Base-by-base conservation (phyloP, 2,888 invertebrate species). In the Lumbricus terrestris region DNA sequence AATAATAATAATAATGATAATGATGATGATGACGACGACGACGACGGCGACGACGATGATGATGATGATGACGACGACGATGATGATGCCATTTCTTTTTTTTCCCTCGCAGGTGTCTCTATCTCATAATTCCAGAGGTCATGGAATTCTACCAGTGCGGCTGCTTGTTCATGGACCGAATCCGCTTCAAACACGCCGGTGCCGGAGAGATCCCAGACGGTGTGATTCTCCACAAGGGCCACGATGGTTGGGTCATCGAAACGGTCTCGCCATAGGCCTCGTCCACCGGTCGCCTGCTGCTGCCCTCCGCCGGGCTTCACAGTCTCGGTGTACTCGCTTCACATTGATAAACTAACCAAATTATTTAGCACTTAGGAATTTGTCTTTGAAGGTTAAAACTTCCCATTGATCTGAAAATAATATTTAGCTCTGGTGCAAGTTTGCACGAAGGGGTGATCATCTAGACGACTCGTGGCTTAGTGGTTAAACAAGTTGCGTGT, bases 201-300 rank as follows among this genome's bases (percentile, higher is more conserved):
- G 6, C 88, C 1, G 90, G 90, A 23, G 90, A 90, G 29, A 33
- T 23, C 4, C 88, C 88, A n/a, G 90, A 90, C 40, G 90, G 38
- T 18, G 29, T 20, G 33, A 20, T 15, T 42, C 88, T 90, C 16
- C 90, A 90, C 42, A 88, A 54, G 18, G 88, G 88, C 23, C 40
- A 23, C 35, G 90, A 88, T 23, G 90, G 90, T 29, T 90, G 90
- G 90, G 47, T 90, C 69, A 42, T 90, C 42, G 90, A 90, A 35
- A 35, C 35, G 35, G 13, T 85, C 35, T 85, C 85, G 34, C 85
- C 85, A 34, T 85, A 85, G 85, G 37, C 69, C n/a, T n/a, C n/a
- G 16, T 29, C 69, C 69, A 8, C 13, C 69, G 13, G 69, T 8
- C n/a, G 8, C 69, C 69, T 69, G 69, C 8, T 13, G 13, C n/a